Conservation (phyloP, 1,140 invertebrate species). For the Aphelinus atriplicis region DNA sequence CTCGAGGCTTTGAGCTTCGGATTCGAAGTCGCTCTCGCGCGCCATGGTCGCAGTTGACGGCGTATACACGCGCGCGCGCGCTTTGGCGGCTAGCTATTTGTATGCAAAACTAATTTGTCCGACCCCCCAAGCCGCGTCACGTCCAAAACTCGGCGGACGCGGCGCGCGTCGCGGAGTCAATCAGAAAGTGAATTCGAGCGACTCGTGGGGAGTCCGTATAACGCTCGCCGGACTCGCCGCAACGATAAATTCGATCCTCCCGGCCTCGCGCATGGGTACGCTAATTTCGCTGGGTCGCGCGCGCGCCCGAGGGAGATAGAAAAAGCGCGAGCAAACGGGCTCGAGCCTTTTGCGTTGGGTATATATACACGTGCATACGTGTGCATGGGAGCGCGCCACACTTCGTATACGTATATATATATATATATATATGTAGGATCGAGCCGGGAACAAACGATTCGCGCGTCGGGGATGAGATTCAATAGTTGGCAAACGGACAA, state of each 20-base stretch:
- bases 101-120: slow-evolving; percentile 29
- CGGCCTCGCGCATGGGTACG: background rate
- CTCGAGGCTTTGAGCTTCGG: background rate
- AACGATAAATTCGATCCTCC: background rate
- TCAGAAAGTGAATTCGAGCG: slow-evolving; percentile 16
- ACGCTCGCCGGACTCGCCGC: background rate
- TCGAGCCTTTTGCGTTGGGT: no score
- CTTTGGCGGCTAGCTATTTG: slow-evolving; percentile 11
- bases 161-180: background rate
- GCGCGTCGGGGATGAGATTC: no score
- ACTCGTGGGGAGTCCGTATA: background rate
- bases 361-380: no score
- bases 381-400: no score
- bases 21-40: slow-evolving; percentile 1
- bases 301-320: background rate
- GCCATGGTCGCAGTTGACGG: background rate
- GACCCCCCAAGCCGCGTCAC: background rate
- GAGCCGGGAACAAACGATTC: no score
- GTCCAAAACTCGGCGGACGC: no score
- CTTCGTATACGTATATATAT: no score
- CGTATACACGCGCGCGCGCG: background rate
- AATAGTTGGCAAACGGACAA: no score
- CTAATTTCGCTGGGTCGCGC: background rate
- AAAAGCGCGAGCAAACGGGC: background rate
- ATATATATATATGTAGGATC: no score